Conservation (phyloP, 2,888 invertebrate genomes). For the Meteorus colon region DNA sequence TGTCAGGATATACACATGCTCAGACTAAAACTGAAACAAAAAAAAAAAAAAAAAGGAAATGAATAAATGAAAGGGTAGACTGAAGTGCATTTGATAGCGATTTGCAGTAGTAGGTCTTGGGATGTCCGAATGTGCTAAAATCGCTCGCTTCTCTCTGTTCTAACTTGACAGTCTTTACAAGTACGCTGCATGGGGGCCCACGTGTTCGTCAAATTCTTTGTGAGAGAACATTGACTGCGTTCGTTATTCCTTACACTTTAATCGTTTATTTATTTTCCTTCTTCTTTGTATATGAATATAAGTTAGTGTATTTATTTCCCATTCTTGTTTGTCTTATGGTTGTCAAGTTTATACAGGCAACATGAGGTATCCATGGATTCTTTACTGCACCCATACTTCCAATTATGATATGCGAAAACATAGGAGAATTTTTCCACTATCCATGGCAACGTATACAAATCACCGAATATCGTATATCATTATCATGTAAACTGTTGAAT, state of each 20-base stretch:
- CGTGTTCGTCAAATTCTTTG: slow-evolving; percentile 25
- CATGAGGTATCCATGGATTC: background rate
- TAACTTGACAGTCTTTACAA: slow-evolving; percentile 28
- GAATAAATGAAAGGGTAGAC: background rate
- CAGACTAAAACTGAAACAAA: background rate
- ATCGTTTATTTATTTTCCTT: slow-evolving; percentile 12
- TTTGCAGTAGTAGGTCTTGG: background rate
- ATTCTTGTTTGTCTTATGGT: background rate
- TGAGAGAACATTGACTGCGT: slow-evolving; percentile 22
- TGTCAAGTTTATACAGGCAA: slow-evolving; percentile 1
- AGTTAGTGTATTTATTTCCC: background rate
- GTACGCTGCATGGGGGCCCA: slow-evolving; percentile 27
- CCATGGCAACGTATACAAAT: no score
- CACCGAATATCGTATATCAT: no score
- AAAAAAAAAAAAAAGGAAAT: slow-evolving; percentile 14
- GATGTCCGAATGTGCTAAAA: slow-evolving; percentile 9
- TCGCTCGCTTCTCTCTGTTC: slow-evolving; percentile 17
- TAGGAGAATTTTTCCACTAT: no score
- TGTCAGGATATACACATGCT: background rate
- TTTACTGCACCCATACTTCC: background rate
- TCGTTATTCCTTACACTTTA: slow-evolving; percentile 28
- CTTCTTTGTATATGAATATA: background rate
- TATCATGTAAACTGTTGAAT: no score
- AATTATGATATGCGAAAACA: background rate
- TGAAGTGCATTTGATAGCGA: slow-evolving; percentile 18